Evolutionary conservation across 2,888 invertebrate genomes (phyloP).

Genomic region (Barypeithes pellucidus): DNA sequence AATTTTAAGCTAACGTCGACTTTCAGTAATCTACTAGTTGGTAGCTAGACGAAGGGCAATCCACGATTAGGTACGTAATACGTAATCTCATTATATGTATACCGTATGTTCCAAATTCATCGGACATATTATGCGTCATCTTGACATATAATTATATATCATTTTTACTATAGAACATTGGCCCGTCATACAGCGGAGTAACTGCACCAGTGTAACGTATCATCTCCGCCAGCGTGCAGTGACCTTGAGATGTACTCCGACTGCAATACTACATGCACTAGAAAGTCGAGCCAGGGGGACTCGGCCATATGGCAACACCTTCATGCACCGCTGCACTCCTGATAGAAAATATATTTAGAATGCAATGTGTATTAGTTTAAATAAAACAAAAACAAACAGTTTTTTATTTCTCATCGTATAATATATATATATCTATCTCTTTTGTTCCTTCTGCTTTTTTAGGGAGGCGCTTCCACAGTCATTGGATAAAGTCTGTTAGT

Average conservation of each 20-base stretch:
- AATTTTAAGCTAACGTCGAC: too few relatives aligned
- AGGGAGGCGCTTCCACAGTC: conserved; percentile 7
- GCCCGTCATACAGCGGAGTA: too few relatives aligned
- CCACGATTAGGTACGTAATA: too few relatives aligned
- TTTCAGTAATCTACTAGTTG: too few relatives aligned
- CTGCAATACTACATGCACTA: conserved; percentile 39
- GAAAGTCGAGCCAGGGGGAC: conserved; percentile 38
- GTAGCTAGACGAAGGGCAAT: too few relatives aligned
- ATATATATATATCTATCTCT: conserved; percentile 18
- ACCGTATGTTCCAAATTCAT: too few relatives aligned
- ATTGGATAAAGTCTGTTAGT: background rate
- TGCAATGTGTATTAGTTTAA: conserved; percentile 71
- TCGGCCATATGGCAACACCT: conserved; percentile 51
- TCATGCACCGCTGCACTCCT: conserved; percentile 64
- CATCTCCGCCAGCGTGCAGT: conserved; percentile 20
- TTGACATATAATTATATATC: too few relatives aligned
- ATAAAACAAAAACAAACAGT: conserved; percentile 67
- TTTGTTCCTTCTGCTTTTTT: conserved; percentile 2
- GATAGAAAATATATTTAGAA: conserved; percentile 70
- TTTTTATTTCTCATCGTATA: conserved; percentile 5
- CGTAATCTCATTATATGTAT: too few relatives aligned
- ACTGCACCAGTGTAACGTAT: background rate
- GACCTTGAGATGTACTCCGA: conserved; percentile 36
- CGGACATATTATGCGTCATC: too few relatives aligned
- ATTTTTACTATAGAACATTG: too few relatives aligned